These are phyloP conservation scores for Corythucha ciliata DNA, from an alignment of 2,888 invertebrate genomes.

Conservation along the genomic window DNA sequence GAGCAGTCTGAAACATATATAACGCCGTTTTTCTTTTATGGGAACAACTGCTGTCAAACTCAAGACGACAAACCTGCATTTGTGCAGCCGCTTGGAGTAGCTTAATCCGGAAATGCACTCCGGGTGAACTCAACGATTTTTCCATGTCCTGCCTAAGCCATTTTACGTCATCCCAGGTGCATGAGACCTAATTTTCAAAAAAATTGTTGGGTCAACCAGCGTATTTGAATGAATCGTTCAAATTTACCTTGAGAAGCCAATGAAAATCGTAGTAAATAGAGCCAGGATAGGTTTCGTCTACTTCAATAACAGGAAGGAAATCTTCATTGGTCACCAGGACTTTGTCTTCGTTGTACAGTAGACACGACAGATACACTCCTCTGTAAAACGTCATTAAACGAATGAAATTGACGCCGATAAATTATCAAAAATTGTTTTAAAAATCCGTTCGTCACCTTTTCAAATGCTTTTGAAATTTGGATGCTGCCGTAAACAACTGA, in stretches of 20 bases:
- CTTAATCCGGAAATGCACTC: slow-evolving; percentile 80
- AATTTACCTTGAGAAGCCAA: slow-evolving; percentile 89
- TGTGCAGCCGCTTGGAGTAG: slow-evolving; percentile 84
- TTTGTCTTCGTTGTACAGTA: slow-evolving; percentile 91
- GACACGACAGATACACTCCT: slow-evolving; percentile 86
- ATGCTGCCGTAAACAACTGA: slow-evolving; percentile 88
- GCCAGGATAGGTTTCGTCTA: slow-evolving; percentile 90
- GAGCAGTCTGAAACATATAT: slow-evolving; percentile 55
- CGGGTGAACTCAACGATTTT: slow-evolving; percentile 79
- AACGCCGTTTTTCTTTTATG: neutral
- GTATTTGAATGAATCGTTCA: neutral
- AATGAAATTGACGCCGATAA: neutral
- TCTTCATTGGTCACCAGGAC: slow-evolving; percentile 95
- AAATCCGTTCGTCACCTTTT: slow-evolving; percentile 51
- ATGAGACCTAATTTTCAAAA: slow-evolving; percentile 57
- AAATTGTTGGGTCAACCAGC: neutral
- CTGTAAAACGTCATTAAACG: slow-evolving; percentile 46
- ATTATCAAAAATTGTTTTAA: neutral
- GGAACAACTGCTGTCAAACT: neutral
- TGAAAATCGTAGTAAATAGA: slow-evolving; percentile 88
- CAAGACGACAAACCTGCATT: slow-evolving; percentile 53
- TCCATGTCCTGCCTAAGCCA: slow-evolving; percentile 88
- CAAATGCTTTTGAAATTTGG: slow-evolving; percentile 91
- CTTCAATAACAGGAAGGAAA: slow-evolving; percentile 90
- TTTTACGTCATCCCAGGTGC: slow-evolving; percentile 95